Conservation (phyloP, 2,113 vertebrate species). For the Gymnorhina tibicen region DNA sequence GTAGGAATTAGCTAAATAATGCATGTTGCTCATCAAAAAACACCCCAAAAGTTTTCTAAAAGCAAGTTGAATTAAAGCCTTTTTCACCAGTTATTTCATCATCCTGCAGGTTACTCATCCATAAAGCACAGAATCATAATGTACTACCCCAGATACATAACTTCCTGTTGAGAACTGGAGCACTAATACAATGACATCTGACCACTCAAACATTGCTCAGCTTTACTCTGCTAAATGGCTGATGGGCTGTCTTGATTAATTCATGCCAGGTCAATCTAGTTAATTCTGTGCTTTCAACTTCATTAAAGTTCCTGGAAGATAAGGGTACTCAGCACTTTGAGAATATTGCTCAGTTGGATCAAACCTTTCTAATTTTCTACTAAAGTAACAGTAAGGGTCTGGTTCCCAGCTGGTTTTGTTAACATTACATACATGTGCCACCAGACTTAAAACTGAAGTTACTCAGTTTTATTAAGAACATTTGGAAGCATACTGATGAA, state of each 20-base stretch:
- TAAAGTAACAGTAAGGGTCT: background rate
- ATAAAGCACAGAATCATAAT: background rate
- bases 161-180: background rate
- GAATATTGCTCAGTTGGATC: background rate
- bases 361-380: background rate
- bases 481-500: background rate
- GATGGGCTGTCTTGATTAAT: background rate
- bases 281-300: background rate
- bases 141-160: background rate
- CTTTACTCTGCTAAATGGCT: background rate
- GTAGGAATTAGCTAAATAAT: conserved; percentile 51
- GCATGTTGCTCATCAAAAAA: background rate
- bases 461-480: background rate
- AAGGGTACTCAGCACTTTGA: background rate
- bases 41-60: background rate
- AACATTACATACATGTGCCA: background rate
- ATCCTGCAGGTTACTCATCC: background rate
- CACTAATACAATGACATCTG: background rate
- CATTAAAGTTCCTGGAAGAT: background rate
- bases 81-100: background rate
- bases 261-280: background rate
- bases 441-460: background rate
- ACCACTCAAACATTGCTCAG: background rate
- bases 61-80: background rate
- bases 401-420: background rate